phyloP scores from a whole-genome alignment of 2,888 invertebrate species.

The Itoplectis maculator region DNA sequence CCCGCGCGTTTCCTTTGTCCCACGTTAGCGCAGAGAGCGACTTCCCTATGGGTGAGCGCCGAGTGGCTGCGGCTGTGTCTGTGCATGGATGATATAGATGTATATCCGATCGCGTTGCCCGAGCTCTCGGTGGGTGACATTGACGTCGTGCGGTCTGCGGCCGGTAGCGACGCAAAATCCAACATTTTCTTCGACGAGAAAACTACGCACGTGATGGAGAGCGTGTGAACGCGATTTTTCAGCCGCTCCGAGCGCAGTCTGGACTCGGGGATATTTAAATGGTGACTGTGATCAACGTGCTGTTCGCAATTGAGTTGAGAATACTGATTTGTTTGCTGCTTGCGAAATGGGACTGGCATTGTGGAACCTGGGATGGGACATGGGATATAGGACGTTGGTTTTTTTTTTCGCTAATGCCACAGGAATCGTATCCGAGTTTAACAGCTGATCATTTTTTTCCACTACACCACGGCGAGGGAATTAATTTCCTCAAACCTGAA shows the following conservation, averaged over 20 bases:
- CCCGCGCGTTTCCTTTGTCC: constrained; percentile 29
- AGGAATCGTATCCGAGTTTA: background rate
- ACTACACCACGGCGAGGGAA: background rate
- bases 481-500: constrained; percentile 8
- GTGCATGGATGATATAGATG: too few species aligned
- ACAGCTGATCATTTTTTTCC: background rate
- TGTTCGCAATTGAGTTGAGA: too few species aligned
- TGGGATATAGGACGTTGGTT: too few species aligned
- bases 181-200: constrained; percentile 16
- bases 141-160: constrained; percentile 20
- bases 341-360: too few species aligned
- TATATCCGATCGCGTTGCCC: background rate
- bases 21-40: background rate
- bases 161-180: background rate
- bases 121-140: background rate
- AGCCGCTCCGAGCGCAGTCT: background rate
- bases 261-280: background rate
- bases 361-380: too few species aligned
- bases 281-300: too few species aligned
- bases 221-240: constrained; percentile 3
- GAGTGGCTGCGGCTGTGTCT: too few species aligned
- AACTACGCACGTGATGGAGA: constrained; percentile 4
- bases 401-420: too few species aligned
- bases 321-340: too few species aligned
- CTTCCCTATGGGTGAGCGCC: too few species aligned